Evolutionary conservation across 2,888 invertebrate genomes (phyloP).

Genomic region (Cerastoderma edule): DNA sequence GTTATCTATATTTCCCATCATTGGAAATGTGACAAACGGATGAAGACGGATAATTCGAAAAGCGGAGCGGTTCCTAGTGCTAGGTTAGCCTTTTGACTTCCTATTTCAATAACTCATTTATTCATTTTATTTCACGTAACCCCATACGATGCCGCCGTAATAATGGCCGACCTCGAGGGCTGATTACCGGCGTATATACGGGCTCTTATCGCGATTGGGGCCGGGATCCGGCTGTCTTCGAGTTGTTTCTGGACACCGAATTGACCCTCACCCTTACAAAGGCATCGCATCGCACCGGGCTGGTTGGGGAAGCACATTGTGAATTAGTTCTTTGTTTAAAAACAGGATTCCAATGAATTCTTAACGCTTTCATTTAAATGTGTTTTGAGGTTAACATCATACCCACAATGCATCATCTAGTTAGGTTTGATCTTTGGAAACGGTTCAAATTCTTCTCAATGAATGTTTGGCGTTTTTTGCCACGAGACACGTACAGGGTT

Average conservation of each 20-base stretch:
- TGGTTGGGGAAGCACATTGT: no score
- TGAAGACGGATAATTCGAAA: slow-evolving; percentile 58
- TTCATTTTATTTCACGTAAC: slow-evolving; percentile 41
- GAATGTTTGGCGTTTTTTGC: no score
- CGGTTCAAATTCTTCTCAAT: no score
- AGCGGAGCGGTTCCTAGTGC: slow-evolving; percentile 44
- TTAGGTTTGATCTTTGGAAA: no score
- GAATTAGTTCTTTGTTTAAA: no score
- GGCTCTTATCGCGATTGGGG: slow-evolving; percentile 27
- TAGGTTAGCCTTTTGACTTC: slow-evolving; percentile 51
- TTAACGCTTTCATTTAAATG: no score
- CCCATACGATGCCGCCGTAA: slow-evolving; percentile 21
- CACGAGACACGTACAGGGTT: background rate
- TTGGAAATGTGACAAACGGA: slow-evolving; percentile 62
- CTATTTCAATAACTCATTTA: slow-evolving; percentile 63
- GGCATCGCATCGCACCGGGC: no score
- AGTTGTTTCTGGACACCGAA: slow-evolving; percentile 12
- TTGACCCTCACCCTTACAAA: background rate
- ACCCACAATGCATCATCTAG: no score
- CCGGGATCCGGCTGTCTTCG: slow-evolving; percentile 14
- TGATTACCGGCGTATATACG: slow-evolving; percentile 29
- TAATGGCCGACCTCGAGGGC: slow-evolving; percentile 25
- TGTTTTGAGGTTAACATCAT: no score
- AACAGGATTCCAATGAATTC: no score
- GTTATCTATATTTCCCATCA: slow-evolving; percentile 64